phyloP scores from a whole-genome alignment of 2,888 invertebrate species.

The Drosophila merina region DNA sequence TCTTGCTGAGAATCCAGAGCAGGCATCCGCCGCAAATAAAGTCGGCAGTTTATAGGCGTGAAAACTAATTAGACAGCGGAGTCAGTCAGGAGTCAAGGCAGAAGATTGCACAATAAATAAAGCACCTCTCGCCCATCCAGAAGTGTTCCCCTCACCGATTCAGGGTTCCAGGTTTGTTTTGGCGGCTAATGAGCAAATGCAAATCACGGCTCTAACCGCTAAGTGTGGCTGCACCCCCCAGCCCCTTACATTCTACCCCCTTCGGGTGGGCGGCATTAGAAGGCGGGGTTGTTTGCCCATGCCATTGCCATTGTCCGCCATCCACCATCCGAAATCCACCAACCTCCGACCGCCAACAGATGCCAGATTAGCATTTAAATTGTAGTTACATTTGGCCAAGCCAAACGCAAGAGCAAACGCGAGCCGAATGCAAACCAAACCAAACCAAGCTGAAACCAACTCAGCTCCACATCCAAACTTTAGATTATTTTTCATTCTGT shows the following conservation, averaged over 20 bases:
- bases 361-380: constrained; percentile 78
- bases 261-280: constrained; percentile 22
- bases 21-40: constrained; percentile 71
- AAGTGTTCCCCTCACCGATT: background rate
- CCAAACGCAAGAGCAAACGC: constrained; percentile 40
- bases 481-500: constrained; percentile 71
- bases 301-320: constrained; percentile 55
- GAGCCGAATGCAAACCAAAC: constrained; percentile 27
- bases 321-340: constrained; percentile 39
- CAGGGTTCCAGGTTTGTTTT: constrained; percentile 9
- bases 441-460: constrained; percentile 29
- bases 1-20: constrained; percentile 55
- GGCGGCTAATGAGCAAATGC: constrained; percentile 67
- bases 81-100: constrained; percentile 40
- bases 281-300: constrained; percentile 70
- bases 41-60: constrained; percentile 66
- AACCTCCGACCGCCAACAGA: constrained; percentile 66
- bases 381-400: constrained; percentile 77
- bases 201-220: constrained; percentile 40
- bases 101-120: constrained; percentile 61
- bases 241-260: background rate
- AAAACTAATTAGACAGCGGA: constrained; percentile 71
- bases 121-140: constrained; percentile 22
- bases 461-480: constrained; percentile 50
- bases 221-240: constrained; percentile 25